Evolutionary conservation across 2,797 vertebrate genomes (phyloP).

Genomic region (Sebastes iracundus): DNA sequence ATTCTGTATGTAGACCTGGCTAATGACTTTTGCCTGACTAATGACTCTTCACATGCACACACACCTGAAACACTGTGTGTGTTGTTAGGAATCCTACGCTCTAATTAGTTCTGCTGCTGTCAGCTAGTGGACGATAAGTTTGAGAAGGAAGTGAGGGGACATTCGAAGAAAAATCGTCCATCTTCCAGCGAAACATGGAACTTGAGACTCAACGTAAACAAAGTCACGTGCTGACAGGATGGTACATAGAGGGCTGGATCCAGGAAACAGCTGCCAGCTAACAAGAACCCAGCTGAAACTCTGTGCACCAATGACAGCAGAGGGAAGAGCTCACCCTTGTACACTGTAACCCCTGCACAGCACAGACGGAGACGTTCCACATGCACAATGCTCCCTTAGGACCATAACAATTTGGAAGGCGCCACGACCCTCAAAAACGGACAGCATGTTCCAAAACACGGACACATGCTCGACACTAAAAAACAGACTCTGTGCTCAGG

Average conservation of each 20-base stretch:
- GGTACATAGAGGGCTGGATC: neutral
- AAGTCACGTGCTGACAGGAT: slow-evolving; percentile 30
- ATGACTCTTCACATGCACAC: slow-evolving; percentile 10
- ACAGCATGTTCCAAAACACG: slow-evolving; percentile 11
- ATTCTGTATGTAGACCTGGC: slow-evolving; percentile 20
- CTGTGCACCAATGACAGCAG: slow-evolving; percentile 22
- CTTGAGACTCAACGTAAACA: slow-evolving; percentile 40
- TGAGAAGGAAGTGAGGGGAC: neutral
- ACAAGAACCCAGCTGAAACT: slow-evolving; percentile 2
- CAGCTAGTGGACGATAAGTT: neutral
- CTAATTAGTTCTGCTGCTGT: neutral
- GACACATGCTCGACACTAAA: neutral
- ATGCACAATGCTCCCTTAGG: slow-evolving; percentile 22
- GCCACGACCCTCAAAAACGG: slow-evolving; percentile 9
- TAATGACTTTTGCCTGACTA: slow-evolving; percentile 37
- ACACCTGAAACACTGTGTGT: slow-evolving; percentile 7
- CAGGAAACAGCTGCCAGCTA: slow-evolving; percentile 26
- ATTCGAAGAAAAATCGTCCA: neutral
- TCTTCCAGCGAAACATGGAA: slow-evolving; percentile 16
- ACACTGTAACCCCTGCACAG: slow-evolving; percentile 53
- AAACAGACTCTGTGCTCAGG: neutral
- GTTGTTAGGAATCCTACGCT: neutral
- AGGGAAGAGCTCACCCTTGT: slow-evolving; percentile 56
- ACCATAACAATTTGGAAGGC: slow-evolving; percentile 20
- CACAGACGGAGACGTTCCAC: slow-evolving; percentile 10